Base-by-base conservation (phyloP, 2,797 vertebrate species). In the Poeciliopsis paucimaculata region DNA sequence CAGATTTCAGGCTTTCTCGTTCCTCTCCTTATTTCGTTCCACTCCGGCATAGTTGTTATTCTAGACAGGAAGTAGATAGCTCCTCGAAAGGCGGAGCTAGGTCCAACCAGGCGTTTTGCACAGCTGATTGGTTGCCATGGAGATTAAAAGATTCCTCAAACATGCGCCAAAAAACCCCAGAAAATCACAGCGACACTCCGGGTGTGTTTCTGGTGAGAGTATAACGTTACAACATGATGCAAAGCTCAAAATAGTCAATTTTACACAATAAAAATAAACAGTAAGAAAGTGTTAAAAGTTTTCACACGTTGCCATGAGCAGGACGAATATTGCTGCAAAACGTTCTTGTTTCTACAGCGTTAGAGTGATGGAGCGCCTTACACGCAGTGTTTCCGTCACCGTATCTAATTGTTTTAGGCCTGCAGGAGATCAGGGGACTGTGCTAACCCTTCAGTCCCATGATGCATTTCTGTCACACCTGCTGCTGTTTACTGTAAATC, bases 401-500 rank as follows among this genome's bases (percentile, higher is more conserved):
- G 34, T n/a, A 26, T 46, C n/a, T 83, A 41, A 70, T 45, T 39
- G 43, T n/a, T 51, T 28, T 28, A 71, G 34, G 23, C 41, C 43
- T 23, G 8, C 60, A n/a, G 45, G 73, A 43, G 49, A 26, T 70
- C 64, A 26, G 36, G 15, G 34, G 31, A n/a, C 10, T 12, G 36
- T 39, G 36, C 36, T 78, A 74, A 80, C 80, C 85, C 80, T 78
- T 57, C 70, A 57, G 31, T 84, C 76, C 36, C 45, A 62, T 45
- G 66, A 70, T 70, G 77, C 70, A n/a, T 57, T 77, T 78, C 73
- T 47, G 76, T 23, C 72, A 77, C 60, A 71, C 7, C 77, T 76
- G 72, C 70, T 36, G 11, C n/a, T n/a, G 75, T 87, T 91, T 88
- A 88, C 86, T 80, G 78, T 91, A 89, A 91, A 88, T 77, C 77